phyloP scores from a whole-genome alignment of 2,888 invertebrate species.

The Drosophila limbata region DNA sequence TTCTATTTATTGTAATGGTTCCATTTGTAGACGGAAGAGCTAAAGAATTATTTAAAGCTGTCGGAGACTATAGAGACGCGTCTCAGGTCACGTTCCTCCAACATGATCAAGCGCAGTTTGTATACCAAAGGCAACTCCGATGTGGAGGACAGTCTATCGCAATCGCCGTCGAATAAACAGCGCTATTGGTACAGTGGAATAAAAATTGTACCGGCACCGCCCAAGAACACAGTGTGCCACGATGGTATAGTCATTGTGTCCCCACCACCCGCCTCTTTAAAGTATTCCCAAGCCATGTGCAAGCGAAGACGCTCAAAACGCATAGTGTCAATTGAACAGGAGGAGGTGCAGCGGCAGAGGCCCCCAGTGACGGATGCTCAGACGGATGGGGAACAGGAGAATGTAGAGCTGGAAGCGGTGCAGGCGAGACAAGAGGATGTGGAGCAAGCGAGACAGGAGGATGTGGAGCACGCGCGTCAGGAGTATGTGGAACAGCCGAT shows the following conservation, averaged over 20 bases:
- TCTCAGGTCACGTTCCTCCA: background rate
- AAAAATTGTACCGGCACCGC: slow-evolving; percentile 14
- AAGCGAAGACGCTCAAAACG: background rate
- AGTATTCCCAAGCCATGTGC: background rate
- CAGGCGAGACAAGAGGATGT: too few relatives aligned
- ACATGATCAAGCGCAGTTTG: slow-evolving; percentile 39
- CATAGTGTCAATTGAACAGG: background rate
- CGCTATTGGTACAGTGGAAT: background rate
- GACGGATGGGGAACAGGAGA: background rate
- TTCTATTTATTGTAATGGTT: background rate
- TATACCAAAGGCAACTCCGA: slow-evolving; percentile 62
- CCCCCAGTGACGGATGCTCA: background rate
- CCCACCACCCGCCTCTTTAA: slow-evolving; percentile 37
- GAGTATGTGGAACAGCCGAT: background rate
- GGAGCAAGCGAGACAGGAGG: background rate
- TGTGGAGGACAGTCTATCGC: slow-evolving; percentile 13
- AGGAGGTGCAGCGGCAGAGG: background rate
- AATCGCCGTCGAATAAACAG: background rate
- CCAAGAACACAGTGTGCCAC: background rate
- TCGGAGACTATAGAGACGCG: slow-evolving; percentile 16
- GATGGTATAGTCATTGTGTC: background rate
- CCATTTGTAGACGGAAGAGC: slow-evolving; percentile 31
- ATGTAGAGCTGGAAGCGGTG: background rate
- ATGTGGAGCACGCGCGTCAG: background rate
- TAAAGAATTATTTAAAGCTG: slow-evolving; percentile 31